Percentiles rank a stretch among this genome's conserved stretches.
Conservation (phyloP, 1,140 invertebrate species). For the Cherax quadricarinatus region DNA sequence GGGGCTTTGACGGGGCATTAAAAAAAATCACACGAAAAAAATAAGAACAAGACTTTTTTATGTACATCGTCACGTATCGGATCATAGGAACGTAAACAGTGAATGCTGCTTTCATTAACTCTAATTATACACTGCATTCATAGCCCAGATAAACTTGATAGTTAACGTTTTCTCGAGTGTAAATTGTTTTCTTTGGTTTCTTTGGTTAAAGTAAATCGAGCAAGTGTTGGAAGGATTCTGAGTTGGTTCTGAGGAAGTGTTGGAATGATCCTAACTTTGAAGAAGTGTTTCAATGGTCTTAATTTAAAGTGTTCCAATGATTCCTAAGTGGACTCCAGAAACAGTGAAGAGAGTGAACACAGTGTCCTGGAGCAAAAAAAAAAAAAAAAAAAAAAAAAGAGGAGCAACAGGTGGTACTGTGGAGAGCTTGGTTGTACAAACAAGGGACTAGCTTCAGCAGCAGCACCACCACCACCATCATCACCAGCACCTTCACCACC, state of each 20-base stretch:
- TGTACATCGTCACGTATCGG: conserved; percentile 34
- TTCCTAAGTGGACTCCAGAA: background rate
- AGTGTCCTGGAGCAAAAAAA: background rate
- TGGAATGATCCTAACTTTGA: background rate
- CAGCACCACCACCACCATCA: background rate
- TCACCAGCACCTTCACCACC: background rate
- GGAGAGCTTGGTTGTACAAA: background rate
- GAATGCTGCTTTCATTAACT: conserved; percentile 9
- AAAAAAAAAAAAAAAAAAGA: background rate
- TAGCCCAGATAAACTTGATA: background rate
- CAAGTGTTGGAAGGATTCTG: background rate
- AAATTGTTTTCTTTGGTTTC: background rate
- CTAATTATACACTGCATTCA: conserved; percentile 4
- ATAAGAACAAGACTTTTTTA: background rate
- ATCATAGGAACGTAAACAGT: conserved; percentile 20
- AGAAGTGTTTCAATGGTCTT: no score
- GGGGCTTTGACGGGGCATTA: background rate
- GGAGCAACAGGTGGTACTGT: background rate
- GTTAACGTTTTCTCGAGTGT: background rate
- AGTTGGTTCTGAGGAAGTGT: background rate
- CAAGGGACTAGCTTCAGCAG: background rate
- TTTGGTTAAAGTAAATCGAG: background rate
- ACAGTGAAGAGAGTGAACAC: background rate
- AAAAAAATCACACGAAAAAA: background rate
- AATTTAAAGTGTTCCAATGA: no score